Base-by-base conservation (phyloP, 2,888 invertebrate genomes). In the Cheilosia scutellata region DNA sequence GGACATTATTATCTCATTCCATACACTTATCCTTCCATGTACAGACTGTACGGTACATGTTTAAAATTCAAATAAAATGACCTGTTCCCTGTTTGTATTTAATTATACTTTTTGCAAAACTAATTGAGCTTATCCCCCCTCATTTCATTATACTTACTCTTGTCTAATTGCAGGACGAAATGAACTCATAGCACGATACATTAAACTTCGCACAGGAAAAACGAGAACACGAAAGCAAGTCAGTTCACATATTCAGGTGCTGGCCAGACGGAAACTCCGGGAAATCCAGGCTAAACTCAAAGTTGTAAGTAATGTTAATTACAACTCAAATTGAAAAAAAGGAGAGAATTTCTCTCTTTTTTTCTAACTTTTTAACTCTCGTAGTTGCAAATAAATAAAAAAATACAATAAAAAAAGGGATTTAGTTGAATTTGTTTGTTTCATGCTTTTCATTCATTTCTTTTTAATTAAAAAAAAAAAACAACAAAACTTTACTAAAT, bases 161-260 rank as follows among this genome's bases (percentile, higher is more conserved):
- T 77, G 37, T 79, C 88, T 88, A 90, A 89, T 95, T 96, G 72
- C 95, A 99, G 99, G 99, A 92, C 96, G 99, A 90, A 99, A 99
- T 94, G 99, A 99, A 95, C 94, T 99, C 93, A 99, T 99, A 94
- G 99, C 99, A 90, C 96, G 99, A 92, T 99, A 99, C 94, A 99
- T 99, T 93, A 99, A 99, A 95, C 94, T 99, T 92, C 95, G 99
- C 91, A 99, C 99, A 89, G 99, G 99, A 89, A 99, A 99, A 93
- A 99, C 99, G 93, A 96, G 99, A 93, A 99, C 99, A 93, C 95
- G 99, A 92, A 99, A 99, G 94, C 99, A 99, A 94, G 99, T 99
- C 91, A 99, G 99, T 91, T 99, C 99, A 91, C 99, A 99, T 93
- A 99, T 99, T 93, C 99, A 99, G 94, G 99, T 99, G 92, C 95